Conservation (phyloP, 2,797 vertebrate species). For the Hypotaenidia philippensis region DNA sequence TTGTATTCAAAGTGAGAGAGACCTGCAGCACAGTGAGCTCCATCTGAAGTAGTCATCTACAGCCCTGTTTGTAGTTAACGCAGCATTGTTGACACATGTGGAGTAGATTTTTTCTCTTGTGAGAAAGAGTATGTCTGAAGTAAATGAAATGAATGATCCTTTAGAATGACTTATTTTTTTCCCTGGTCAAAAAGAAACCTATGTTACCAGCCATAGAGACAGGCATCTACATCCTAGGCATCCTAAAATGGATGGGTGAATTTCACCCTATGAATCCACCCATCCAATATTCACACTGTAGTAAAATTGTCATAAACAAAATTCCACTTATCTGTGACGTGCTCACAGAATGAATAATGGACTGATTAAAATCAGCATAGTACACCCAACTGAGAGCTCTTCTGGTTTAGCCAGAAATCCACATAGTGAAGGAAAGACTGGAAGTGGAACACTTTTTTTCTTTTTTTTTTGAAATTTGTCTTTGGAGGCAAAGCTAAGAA, state of each 20-base stretch:
- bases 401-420: not conserved
- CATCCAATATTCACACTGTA: not conserved
- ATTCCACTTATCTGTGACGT: not conserved
- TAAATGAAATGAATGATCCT: not conserved
- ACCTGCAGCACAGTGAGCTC: fast-evolving
- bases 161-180: not conserved
- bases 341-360: not conserved
- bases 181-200: not conserved
- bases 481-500: not conserved
- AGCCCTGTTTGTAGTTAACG: not conserved
- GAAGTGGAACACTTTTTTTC: not conserved
- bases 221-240: not conserved
- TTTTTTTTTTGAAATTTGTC: not conserved
- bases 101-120: not conserved
- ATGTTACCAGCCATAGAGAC: not conserved
- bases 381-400: not conserved
- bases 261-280: not conserved
- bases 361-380: not conserved
- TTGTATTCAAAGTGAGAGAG: not conserved
- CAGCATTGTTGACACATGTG: fast-evolving
- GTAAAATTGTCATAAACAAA: not conserved
- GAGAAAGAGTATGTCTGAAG: not conserved
- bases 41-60: not conserved
- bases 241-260: not conserved
- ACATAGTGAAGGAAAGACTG: not conserved